phyloP scores from a whole-genome alignment of 2,888 invertebrate species.

The Congeria kusceri region DNA sequence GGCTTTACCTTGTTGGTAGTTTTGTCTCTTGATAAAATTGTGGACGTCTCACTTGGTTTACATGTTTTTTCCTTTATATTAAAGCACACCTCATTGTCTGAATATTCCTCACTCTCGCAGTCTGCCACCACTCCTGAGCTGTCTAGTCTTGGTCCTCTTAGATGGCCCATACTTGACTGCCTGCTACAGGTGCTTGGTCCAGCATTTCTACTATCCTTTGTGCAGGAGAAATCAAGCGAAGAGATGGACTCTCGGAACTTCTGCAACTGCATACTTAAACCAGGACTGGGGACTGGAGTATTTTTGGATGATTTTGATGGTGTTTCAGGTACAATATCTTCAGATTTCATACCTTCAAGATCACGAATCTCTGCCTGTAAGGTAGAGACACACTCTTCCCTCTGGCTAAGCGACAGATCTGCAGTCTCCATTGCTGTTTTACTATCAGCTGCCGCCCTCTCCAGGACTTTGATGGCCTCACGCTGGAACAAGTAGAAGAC shows the following conservation, averaged over 20 bases:
- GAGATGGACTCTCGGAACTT: conserved; percentile 51
- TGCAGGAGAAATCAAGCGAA: conserved; percentile 42
- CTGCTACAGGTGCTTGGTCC: neutral
- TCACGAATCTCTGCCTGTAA: conserved; percentile 66
- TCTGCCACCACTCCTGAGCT: conserved; percentile 61
- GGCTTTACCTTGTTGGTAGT: neutral
- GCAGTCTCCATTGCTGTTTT: conserved; percentile 76
- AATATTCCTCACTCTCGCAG: conserved; percentile 51
- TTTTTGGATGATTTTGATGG: conserved; percentile 17
- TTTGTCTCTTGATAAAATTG: neutral
- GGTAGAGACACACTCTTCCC: conserved; percentile 64
- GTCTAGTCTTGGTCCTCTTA: conserved; percentile 8
- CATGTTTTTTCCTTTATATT: conserved; percentile 4
- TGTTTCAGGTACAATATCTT: conserved; percentile 49
- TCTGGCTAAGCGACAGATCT: conserved; percentile 68
- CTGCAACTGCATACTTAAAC: conserved; percentile 9
- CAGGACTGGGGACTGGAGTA: conserved; percentile 1
- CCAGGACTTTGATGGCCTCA: conserved; percentile 86
- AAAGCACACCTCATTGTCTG: conserved; percentile 41
- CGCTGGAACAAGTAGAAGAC: conserved; percentile 59
- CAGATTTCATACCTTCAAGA: conserved; percentile 69
- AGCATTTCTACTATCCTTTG: neutral
- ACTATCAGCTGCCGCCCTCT: conserved; percentile 77
- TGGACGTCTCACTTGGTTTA: neutral
- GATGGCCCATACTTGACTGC: conserved; percentile 5